These are phyloP conservation scores for Bryconaethiops microstoma DNA, from an alignment of 2,797 vertebrate species.

Conservation along the genomic window DNA sequence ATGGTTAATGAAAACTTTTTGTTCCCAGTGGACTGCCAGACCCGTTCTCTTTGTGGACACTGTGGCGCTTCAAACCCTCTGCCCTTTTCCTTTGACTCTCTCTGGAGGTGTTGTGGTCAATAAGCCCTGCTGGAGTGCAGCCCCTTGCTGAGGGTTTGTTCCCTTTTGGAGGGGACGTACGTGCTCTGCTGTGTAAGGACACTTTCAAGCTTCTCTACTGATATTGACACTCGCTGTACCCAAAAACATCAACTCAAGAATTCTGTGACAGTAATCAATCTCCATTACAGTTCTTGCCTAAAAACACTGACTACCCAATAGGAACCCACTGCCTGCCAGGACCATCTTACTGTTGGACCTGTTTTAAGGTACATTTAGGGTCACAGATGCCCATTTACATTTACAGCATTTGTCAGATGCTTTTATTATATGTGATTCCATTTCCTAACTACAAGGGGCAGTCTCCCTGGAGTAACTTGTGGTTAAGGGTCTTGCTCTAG, in stretches of 20 bases:
- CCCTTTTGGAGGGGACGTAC: slow-evolving; percentile 6
- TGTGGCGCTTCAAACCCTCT: not conserved
- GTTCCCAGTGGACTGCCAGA: not conserved
- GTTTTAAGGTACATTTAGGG: not conserved
- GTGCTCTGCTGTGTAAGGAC: slow-evolving; percentile 21
- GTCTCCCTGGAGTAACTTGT: too few relatives aligned
- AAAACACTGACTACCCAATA: not conserved
- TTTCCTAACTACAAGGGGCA: too few relatives aligned
- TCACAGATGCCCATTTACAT: too few relatives aligned
- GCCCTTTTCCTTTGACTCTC: not conserved
- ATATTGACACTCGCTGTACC: slow-evolving; percentile 10
- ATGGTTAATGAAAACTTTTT: not conserved
- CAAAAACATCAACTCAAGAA: not conserved
- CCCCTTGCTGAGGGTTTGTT: slow-evolving; percentile 23
- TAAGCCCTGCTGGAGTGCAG: slow-evolving; percentile 35
- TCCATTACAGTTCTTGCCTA: not conserved
- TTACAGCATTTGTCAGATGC: too few relatives aligned
- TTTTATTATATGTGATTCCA: too few relatives aligned
- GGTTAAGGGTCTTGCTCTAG: too few relatives aligned
- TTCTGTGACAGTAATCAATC: not conserved
- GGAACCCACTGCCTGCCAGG: not conserved
- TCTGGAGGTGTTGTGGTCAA: slow-evolving; percentile 23
- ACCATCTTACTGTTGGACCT: not conserved
- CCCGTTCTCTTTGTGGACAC: not conserved
- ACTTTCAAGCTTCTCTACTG: slow-evolving; percentile 18